Conservation (phyloP, 2,888 invertebrate genomes). For the Aphidius colemani region DNA sequence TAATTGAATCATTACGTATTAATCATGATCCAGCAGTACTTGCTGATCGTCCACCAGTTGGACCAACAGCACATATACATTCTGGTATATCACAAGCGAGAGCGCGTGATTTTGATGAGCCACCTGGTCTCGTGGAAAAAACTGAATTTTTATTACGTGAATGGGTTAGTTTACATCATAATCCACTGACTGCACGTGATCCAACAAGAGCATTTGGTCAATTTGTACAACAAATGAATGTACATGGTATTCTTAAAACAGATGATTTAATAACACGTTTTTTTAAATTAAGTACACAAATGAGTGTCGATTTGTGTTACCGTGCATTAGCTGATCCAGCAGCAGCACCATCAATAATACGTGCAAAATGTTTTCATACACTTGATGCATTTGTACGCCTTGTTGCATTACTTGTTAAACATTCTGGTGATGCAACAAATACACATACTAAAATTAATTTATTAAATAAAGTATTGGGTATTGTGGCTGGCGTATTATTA, state of each 20-base stretch:
- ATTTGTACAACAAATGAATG: conserved; percentile 96
- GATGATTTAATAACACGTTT: conserved; percentile 97
- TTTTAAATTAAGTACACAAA: conserved; percentile 94
- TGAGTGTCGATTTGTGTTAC: conserved; percentile 95
- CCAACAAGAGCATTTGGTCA: conserved; percentile 89
- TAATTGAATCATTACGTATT: conserved; percentile 82
- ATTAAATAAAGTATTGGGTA: conserved; percentile 92
- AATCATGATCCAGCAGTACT: conserved; percentile 75
- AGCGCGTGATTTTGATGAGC: conserved; percentile 89
- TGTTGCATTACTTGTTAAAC: conserved; percentile 92
- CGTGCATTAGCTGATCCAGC: conserved; percentile 77
- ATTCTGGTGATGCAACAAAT: conserved; percentile 87
- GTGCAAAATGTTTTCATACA: conserved; percentile 93
- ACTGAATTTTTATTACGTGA: conserved; percentile 92
- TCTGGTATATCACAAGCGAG: conserved; percentile 86
- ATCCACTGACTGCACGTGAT: conserved; percentile 79
- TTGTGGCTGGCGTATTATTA: conserved; percentile 91
- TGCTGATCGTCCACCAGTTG: conserved; percentile 77
- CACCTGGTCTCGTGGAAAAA: conserved; percentile 91
- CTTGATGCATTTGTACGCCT: conserved; percentile 94
- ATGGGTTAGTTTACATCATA: conserved; percentile 92
- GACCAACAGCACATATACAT: conserved; percentile 88
- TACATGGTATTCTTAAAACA: conserved; percentile 93
- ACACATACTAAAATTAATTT: conserved; percentile 96
- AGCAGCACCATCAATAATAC: conserved; percentile 68